These are phyloP conservation scores for Camponotus pennsylvanicus DNA, from an alignment of 1,140 invertebrate species.

Conservation along the genomic window DNA sequence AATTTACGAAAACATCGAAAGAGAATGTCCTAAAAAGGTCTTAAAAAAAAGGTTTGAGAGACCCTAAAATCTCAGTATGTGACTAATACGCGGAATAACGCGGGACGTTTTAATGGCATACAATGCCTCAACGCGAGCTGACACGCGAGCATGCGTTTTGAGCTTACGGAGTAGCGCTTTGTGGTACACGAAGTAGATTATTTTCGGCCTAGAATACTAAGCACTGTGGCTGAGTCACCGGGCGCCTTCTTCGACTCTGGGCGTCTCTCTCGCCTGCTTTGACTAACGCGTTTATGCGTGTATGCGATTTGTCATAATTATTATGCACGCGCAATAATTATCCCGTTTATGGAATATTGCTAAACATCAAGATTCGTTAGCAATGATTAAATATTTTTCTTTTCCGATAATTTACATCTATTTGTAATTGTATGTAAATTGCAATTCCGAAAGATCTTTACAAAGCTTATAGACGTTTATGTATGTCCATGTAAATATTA, in stretches of 20 bases:
- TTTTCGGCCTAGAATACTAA: slow-evolving; percentile 75
- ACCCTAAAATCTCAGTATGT: neutral
- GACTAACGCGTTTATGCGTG: neutral
- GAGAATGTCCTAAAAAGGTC: too few relatives aligned
- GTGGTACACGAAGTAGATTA: slow-evolving; percentile 70
- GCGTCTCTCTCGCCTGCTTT: slow-evolving; percentile 11
- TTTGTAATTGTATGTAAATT: neutral
- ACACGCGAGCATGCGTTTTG: neutral
- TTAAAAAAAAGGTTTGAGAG: too few relatives aligned
- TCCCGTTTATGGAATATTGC: neutral
- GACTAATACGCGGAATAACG: slow-evolving; percentile 28
- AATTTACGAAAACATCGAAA: too few relatives aligned
- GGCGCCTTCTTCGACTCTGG: slow-evolving; percentile 32
- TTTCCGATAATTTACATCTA: neutral
- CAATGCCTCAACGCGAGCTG: slow-evolving; percentile 23
- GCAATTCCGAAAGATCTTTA: neutral
- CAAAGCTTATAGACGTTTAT: neutral
- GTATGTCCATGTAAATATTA: neutral
- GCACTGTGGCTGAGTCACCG: slow-evolving; percentile 67
- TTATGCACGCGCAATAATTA: slow-evolving; percentile 12
- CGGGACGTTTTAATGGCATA: slow-evolving; percentile 37
- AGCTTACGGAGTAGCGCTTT: slow-evolving; percentile 55
- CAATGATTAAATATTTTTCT: neutral
- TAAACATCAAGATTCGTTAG: neutral
- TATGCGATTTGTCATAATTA: neutral